phyloP scores from a whole-genome alignment of 2,888 invertebrate genomes.

The Meganola albula region DNA sequence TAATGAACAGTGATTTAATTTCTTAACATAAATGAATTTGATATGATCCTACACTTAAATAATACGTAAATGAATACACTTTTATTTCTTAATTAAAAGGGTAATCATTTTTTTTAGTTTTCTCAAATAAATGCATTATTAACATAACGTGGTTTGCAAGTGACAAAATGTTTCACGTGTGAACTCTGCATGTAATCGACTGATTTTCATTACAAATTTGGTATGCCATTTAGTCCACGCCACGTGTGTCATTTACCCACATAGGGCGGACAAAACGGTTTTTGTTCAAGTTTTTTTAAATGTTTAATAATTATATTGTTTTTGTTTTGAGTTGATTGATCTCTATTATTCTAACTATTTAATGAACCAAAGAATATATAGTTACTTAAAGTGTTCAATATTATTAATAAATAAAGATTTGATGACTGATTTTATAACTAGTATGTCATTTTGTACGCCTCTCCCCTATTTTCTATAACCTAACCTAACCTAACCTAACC shows the following conservation, averaged over 20 bases:
- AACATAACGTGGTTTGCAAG: slow-evolving; percentile 12
- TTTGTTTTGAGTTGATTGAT: slow-evolving; percentile 6
- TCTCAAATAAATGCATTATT: slow-evolving; percentile 1
- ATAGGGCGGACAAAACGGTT: slow-evolving; percentile 6
- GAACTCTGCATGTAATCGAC: slow-evolving; percentile 7
- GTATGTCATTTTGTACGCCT: slow-evolving; percentile 10
- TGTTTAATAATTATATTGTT: slow-evolving; percentile 5
- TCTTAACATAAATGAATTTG: slow-evolving; percentile 1
- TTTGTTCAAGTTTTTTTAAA: no score
- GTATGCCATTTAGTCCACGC: slow-evolving; percentile 10
- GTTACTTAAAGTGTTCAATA: slow-evolving; percentile 9
- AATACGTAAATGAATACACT: slow-evolving; percentile 1
- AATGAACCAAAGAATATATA: slow-evolving; percentile 13
- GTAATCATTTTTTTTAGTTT: slow-evolving; percentile 2
- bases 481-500: no score
- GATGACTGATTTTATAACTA: slow-evolving; percentile 7
- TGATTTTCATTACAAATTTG: not conserved
- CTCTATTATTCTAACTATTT: slow-evolving; percentile 5
- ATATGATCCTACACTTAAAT: slow-evolving; percentile 1
- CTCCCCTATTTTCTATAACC: no score
- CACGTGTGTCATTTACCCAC: slow-evolving; percentile 2
- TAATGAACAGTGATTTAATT: slow-evolving; percentile 7
- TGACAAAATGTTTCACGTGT: slow-evolving; percentile 9
- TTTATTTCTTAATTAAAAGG: slow-evolving; percentile 1
- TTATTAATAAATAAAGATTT: slow-evolving; percentile 12